These are phyloP conservation scores for Brotula barbata DNA, from an alignment of 2,797 vertebrate species.

Conservation along the genomic window DNA sequence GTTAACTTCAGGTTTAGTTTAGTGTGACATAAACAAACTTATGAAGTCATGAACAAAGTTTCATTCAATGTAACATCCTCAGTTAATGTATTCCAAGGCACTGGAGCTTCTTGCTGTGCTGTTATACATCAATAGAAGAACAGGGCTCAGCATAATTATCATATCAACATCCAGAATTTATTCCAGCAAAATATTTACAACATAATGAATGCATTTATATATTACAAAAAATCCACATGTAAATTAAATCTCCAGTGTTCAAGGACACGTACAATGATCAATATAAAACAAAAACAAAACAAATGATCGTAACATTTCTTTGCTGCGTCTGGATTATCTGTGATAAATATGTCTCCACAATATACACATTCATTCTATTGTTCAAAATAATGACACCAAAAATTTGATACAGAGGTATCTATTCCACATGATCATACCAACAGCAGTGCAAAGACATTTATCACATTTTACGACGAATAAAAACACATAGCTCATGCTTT, in stretches of 20 bases:
- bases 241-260: conserved; percentile 35
- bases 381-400: conserved; percentile 46
- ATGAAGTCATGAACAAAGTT: too few relatives aligned
- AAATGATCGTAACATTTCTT: conserved; percentile 18
- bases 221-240: conserved; percentile 43
- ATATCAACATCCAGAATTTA: conserved; percentile 59
- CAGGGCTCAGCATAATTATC: conserved; percentile 26
- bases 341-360: conserved; percentile 27
- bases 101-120: conserved; percentile 12
- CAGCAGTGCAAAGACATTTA: conserved; percentile 23
- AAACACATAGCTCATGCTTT: conserved; percentile 46
- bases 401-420: conserved; percentile 27
- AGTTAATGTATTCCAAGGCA: neutral
- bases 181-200: conserved; percentile 57
- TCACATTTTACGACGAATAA: conserved; percentile 34
- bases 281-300: conserved; percentile 22
- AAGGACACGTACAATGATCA: conserved; percentile 7
- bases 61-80: too few relatives aligned
- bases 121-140: neutral
- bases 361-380: conserved; percentile 22
- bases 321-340: neutral
- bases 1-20: too few relatives aligned
- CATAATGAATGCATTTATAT: conserved; percentile 41
- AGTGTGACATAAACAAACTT: too few relatives aligned
- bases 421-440: conserved; percentile 38